Evolutionary conservation across 1,140 invertebrate species (phyloP), one percentile per base, ranked within the genome.

Genomic region (Drosophila athabasca): DNA sequence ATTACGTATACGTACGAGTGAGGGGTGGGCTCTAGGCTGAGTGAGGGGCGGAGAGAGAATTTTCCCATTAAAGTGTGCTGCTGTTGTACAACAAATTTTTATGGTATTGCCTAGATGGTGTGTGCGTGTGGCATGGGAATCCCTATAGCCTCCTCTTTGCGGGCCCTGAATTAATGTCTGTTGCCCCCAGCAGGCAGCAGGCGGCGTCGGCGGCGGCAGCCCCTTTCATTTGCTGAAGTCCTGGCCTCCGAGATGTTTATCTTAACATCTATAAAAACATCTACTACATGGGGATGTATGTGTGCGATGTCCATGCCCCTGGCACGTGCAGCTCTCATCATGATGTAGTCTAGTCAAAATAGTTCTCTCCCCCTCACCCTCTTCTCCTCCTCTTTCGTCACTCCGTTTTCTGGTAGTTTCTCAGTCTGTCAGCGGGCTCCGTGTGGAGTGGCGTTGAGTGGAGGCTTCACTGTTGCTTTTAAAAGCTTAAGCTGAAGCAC

Each of bases 71-170:
- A 85, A 82, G 58, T 81, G 64, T 52, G 77, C 77, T 64, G 82
- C 79, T 76, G 68, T 88, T 76, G 68, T 88, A 78, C 83, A 88
- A 81, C 83, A 88, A 88, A 88, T 88, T 88, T 88, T 88, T 88
- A 88, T 87, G 83, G 72, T 79, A 75, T 83, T 70, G 70, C 66
- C 62, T 48, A 31, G 62, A 24, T 43, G 62, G 66, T 71, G 64
- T 43, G 62, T 31, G 60, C 24, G 35, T 52, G 51, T 52, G 24
- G 24, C 2, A 24, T 24, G 5, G 3, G 0, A 3, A 24, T 24
- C 24, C 24, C 24, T 24, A 2, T 24, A 24, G 24, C 4, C 24
- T 3, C 24, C 24, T 39, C 35, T 39, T 39, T 39, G 11, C 35
- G 11, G 11, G 44, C 45, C 52, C 53, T 75, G 72, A 76, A 60